These are phyloP conservation scores for Sorex araneus DNA, from an alignment of 2,113 vertebrate genomes.

Conservation along the genomic window DNA sequence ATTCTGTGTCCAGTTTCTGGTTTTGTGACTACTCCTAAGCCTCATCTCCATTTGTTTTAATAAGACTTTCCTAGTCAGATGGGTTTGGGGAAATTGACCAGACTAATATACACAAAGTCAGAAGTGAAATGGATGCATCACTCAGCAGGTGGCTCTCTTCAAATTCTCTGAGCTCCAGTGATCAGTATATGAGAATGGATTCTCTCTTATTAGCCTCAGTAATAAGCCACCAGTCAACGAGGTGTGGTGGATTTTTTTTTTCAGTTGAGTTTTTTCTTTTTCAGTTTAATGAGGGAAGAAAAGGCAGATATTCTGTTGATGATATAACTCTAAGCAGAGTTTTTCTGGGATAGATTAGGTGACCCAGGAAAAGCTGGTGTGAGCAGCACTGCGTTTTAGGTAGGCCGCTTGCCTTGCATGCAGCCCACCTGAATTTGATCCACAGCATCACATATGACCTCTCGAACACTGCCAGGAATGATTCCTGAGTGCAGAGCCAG, in stretches of 20 bases:
- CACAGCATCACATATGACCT: too few species aligned
- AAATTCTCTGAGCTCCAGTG: conserved; percentile 61
- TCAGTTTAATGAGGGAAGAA: conserved; percentile 67
- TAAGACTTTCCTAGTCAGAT: conserved; percentile 66
- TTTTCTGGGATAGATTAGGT: conserved; percentile 59
- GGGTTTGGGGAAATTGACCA: conserved; percentile 68
- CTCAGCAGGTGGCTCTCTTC: conserved; percentile 62
- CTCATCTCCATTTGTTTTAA: conserved; percentile 79
- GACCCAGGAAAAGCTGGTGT: conserved; percentile 36
- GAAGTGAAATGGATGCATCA: conserved; percentile 66
- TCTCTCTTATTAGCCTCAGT: conserved; percentile 77
- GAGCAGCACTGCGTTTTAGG: background rate
- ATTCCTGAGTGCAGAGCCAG: too few species aligned
- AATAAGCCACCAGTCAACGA: conserved; percentile 76
- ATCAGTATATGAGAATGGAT: conserved; percentile 55
- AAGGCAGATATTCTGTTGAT: conserved; percentile 58
- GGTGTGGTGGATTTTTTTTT: conserved; percentile 3
- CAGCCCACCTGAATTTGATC: too few species aligned
- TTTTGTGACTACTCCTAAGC: conserved; percentile 73
- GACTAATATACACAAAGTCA: conserved; percentile 69
- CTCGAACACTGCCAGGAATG: too few species aligned
- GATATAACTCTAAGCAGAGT: conserved; percentile 50
- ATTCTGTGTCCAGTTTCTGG: conserved; percentile 34
- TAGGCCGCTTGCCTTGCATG: too few species aligned
- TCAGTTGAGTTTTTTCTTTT: background rate